A percentile compares a stretch with the other conserved stretches of the same genome.
Conservation (phyloP, 2,797 vertebrate genomes). For the Carduelis carduelis region DNA sequence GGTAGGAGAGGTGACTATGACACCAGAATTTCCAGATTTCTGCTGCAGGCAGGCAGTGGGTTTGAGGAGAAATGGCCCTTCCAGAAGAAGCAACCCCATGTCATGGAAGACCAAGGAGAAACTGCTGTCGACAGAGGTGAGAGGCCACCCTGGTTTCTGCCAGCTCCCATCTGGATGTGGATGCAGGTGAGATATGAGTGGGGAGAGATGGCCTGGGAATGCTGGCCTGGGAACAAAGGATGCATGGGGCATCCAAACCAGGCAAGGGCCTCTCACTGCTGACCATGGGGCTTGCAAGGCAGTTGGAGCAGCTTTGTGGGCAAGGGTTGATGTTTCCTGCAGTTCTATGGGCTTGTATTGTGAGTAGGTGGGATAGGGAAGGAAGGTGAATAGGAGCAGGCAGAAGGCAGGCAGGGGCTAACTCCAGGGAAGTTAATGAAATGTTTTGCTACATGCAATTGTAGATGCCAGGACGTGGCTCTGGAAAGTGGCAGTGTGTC, state of each 20-base stretch:
- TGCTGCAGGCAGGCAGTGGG: accelerated
- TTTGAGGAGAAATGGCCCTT: background rate
- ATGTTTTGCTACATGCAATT: background rate
- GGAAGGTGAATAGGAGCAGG: background rate
- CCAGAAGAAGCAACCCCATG: background rate
- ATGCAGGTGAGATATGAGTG: accelerated
- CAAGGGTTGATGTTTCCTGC: background rate
- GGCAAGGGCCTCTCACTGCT: background rate
- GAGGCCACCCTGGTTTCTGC: background rate
- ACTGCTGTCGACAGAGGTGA: background rate
- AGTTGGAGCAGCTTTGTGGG: background rate
- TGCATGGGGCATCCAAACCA: accelerated
- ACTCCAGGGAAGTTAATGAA: background rate
- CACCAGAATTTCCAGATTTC: background rate
- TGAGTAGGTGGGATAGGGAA: background rate
- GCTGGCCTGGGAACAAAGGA: background rate
- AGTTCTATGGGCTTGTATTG: background rate
- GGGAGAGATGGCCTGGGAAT: background rate
- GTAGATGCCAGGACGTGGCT: background rate
- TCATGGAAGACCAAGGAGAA: accelerated
- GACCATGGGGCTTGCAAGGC: accelerated
- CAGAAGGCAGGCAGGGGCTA: background rate
- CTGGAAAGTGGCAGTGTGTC: background rate
- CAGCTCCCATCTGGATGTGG: accelerated
- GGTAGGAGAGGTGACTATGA: accelerated